These are phyloP conservation scores for Selene dorsalis DNA, from an alignment of 2,797 vertebrate genomes.

Conservation along the genomic window DNA sequence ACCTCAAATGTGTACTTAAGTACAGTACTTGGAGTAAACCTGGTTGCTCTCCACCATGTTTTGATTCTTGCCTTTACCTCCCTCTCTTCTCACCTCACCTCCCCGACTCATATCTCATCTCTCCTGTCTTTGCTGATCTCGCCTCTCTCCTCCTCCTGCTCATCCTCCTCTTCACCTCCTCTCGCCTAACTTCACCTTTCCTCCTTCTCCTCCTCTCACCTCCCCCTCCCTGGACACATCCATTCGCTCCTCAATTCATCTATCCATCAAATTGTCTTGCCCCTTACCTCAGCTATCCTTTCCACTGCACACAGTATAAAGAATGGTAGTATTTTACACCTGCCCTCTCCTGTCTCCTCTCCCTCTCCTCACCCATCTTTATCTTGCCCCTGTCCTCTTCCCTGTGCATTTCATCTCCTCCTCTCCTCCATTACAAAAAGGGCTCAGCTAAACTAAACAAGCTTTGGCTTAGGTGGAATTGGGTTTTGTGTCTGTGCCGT, in stretches of 20 bases:
- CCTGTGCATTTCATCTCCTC: conserved; percentile 6
- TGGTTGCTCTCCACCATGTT: background rate
- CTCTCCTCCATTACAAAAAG: background rate
- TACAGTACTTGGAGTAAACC: background rate
- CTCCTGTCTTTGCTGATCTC: conserved; percentile 16
- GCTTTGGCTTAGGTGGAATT: conserved; percentile 6
- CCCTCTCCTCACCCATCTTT: conserved; percentile 27
- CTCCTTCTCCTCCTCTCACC: conserved; percentile 7
- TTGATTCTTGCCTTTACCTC: background rate
- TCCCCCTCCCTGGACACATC: conserved; percentile 24
- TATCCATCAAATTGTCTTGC: conserved; percentile 64
- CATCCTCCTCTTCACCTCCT: background rate
- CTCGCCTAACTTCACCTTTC: conserved; percentile 36
- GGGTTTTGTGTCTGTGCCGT: background rate
- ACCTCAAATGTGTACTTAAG: background rate
- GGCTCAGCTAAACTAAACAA: conserved; percentile 10
- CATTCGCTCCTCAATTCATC: conserved; percentile 41
- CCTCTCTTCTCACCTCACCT: conserved; percentile 10
- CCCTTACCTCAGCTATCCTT: conserved; percentile 56
- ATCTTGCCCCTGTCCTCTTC: conserved; percentile 14
- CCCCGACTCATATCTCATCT: conserved; percentile 21
- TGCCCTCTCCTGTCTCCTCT: conserved; percentile 52
- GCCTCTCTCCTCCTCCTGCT: conserved; percentile 3
- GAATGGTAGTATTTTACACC: conserved; percentile 59
- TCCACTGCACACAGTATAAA: conserved; percentile 42